These are phyloP conservation scores for Anas bahamensis DNA, from an alignment of 2,797 vertebrate species.

Conservation along the genomic window DNA sequence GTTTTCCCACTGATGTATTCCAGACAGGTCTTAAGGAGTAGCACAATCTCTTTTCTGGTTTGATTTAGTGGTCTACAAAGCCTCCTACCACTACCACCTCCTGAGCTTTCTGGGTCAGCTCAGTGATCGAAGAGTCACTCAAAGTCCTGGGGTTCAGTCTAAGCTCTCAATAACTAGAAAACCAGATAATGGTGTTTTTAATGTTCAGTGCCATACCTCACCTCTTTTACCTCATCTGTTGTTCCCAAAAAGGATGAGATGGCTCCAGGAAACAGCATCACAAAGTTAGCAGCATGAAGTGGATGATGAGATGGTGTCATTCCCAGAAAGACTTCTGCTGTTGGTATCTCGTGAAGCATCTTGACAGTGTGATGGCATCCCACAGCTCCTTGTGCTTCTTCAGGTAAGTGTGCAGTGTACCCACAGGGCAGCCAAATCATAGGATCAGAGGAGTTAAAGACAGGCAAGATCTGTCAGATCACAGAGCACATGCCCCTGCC, in stretches of 20 bases:
- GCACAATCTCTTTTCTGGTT: slow-evolving; percentile 1
- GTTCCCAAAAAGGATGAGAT: background rate
- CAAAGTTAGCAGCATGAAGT: slow-evolving; percentile 18
- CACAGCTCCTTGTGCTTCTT: slow-evolving; percentile 37
- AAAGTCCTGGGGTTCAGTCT: background rate
- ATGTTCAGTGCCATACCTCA: background rate
- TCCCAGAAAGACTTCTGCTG: slow-evolving; percentile 49
- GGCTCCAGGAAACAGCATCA: slow-evolving; percentile 36
- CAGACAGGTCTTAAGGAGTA: slow-evolving; percentile 29
- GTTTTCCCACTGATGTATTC: slow-evolving; percentile 16
- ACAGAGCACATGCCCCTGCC: slow-evolving; percentile 20
- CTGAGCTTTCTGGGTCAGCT: slow-evolving; percentile 13
- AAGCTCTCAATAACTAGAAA: background rate
- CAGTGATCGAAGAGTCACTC: background rate
- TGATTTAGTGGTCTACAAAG: slow-evolving; percentile 48
- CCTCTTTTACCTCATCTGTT: background rate
- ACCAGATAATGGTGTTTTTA: slow-evolving; percentile 11
- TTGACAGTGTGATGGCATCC: slow-evolving; percentile 53
- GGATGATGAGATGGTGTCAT: slow-evolving; percentile 18
- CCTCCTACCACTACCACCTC: background rate
- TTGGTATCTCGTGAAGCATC: background rate
- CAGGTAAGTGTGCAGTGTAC: background rate
- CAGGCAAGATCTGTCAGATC: slow-evolving; percentile 37
- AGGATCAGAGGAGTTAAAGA: slow-evolving; percentile 35
- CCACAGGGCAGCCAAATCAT: slow-evolving; percentile 39